Evolutionary conservation across 2,113 vertebrate genomes (phyloP), one percentile per base, ranked within the genome.

Genomic region (Balaeniceps rex): DNA sequence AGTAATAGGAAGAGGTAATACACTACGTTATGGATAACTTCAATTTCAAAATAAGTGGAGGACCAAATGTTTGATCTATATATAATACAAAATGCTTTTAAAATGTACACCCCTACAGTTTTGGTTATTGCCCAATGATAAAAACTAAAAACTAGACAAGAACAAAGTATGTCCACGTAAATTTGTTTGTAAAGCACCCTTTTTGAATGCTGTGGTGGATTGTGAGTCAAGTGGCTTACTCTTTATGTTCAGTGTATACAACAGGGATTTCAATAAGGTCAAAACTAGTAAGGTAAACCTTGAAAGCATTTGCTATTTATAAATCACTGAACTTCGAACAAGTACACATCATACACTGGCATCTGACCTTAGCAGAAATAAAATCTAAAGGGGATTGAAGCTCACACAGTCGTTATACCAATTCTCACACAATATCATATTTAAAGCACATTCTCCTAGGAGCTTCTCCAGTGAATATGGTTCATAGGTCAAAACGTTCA

Each of bases 241-340:
- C 84, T 83, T 88, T 87, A 91, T 54, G 54, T 74, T 93, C 74
- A 23, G 34, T 34, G 49, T 13, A 10, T 57, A 66, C 70, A 87
- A 51, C 40, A 63, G 51, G 40, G 33, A 83, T 89, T 93, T 95
- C 89, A 83, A 33, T 90, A 80, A 96, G 84, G 87, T 91, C 91
- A 95, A 94, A 96, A 87, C 38, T 24, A 86, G 38, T 83, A 93
- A 68, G 70, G 91, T 82, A 94, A 97, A 93, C 78, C 93, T 94
- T 96, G 91, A 95, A 95, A 96, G 75, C 87, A 88, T 83, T 91
- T 63, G 68, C 94, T 97, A 95, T 97, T 95, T 96, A 95, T 96
- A 96, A 86, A 87, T 77, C 84, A 55, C 66, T 96, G 93, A 81
- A 91, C 94, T 91, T 95, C 9, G 7, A 95, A 64, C 46, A 91